Conservation (phyloP, 2,888 invertebrate genomes). For the Pheosia gnoma region DNA sequence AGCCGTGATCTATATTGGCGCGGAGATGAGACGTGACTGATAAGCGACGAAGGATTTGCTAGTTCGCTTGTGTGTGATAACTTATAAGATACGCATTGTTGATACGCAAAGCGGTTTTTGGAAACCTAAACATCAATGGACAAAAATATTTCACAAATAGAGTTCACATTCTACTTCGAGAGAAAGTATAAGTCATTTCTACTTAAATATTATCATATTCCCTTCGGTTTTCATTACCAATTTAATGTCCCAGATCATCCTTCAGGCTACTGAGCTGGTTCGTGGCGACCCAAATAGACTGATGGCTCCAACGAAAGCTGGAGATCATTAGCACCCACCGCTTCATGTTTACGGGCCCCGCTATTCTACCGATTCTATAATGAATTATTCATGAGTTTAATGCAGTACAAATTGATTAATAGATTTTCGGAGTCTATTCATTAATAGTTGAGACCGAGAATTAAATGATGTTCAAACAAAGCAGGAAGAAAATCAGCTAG, state of each 20-base stretch:
- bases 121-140: too few relatives aligned
- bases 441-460: background rate
- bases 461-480: constrained; percentile 4
- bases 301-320: background rate
- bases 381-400: constrained; percentile 5
- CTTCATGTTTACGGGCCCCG: background rate
- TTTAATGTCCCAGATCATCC: too few relatives aligned
- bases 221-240: too few relatives aligned
- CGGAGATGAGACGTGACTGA: constrained; percentile 3
- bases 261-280: too few relatives aligned
- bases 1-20: background rate
- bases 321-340: background rate
- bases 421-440: constrained; percentile 3
- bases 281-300: background rate
- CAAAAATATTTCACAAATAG: too few relatives aligned
- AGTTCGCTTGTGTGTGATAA: background rate
- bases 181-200: too few relatives aligned
- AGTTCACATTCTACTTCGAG: too few relatives aligned
- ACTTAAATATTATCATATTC: too few relatives aligned
- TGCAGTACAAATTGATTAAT: constrained; percentile 8
- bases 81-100: background rate
- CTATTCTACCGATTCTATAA: background rate
- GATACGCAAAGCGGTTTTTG: background rate
- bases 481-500: background rate
- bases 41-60: background rate